Evolutionary conservation across 1,140 invertebrate genomes (phyloP), one percentile per base, ranked within the genome.

Genomic region (Drosophila nikananu): DNA sequence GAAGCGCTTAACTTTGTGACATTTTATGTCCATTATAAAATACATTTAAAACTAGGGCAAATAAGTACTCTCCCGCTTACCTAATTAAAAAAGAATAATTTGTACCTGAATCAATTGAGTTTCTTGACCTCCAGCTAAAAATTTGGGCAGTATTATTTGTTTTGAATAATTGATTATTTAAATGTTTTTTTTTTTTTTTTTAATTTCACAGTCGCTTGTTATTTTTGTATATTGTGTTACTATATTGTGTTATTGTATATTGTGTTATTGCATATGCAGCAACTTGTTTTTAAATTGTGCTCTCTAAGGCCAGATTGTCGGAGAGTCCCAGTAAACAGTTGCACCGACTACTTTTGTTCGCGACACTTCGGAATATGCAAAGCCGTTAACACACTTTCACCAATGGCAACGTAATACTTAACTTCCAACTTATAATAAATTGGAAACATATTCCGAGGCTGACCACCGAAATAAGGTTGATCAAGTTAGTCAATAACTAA

Each of bases 361-460:
- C 27, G 49, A 44, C 71, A 66, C 62, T 80, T 67, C 48, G 44
- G 39, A 39, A 64, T 60, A 80, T 68, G 67, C 81, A 79, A 80
- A 89, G 62, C 84, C 65, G 68, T 87, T 89, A 89, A 78, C 84
- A 83, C 67, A 87, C 84, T 87, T 87, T 87, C 81, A 89, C 84
- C 81, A 78, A 77, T 72, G 80, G 81, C 78, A 80, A 87, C 75
- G 73, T 75, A 83, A 83, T 87, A 87, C 83, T 83, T 80, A 78
- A 78, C 64, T 71, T 35, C 12, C 39, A n/a, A 48, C 37, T 70
- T 57, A 81, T 67, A 74, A 77, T 61, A 72, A 65, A 83, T 66
- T 60, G 25, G 17, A 46, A 21, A 27, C 37, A 44, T 13, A 8
- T 21, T 59, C 19, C 37, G 21, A 64, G 32, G 10, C 15, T 17